Conservation (phyloP, 2,113 vertebrate species). For the Pogona vitticeps region DNA sequence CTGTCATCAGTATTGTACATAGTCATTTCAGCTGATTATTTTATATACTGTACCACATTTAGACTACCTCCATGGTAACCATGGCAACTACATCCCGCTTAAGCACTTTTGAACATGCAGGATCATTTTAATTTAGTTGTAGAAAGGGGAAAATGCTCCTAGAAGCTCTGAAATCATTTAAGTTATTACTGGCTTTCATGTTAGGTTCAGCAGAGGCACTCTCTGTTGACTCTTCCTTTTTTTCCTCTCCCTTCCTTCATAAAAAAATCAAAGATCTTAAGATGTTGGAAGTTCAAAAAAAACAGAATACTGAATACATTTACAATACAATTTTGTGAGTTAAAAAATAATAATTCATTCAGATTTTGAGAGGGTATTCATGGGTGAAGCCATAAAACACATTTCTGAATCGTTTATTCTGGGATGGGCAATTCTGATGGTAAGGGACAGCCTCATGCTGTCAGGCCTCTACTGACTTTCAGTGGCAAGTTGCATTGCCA, state of each 20-base stretch:
- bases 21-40: conserved; percentile 66
- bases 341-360: neutral
- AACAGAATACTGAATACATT: neutral
- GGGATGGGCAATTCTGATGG: too few relatives aligned
- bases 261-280: conserved; percentile 16
- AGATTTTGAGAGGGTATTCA: too few relatives aligned
- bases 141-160: conserved; percentile 42
- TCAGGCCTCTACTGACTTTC: too few relatives aligned
- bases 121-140: conserved; percentile 60
- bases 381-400: neutral
- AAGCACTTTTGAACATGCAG: conserved; percentile 41
- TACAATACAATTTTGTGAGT: neutral
- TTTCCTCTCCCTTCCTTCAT: neutral
- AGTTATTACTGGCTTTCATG: conserved; percentile 46
- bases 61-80: conserved; percentile 62
- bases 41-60: conserved; percentile 62
- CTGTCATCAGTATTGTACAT: conserved; percentile 54
- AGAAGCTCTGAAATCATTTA: conserved; percentile 51
- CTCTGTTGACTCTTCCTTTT: neutral
- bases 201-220: conserved; percentile 48
- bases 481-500: too few relatives aligned
- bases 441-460: too few relatives aligned
- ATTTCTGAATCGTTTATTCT: too few relatives aligned
- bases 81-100: conserved; percentile 68
- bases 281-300: neutral